These are phyloP conservation scores for Orthosia gothica DNA, from an alignment of 2,888 invertebrate species.

Conservation along the genomic window DNA sequence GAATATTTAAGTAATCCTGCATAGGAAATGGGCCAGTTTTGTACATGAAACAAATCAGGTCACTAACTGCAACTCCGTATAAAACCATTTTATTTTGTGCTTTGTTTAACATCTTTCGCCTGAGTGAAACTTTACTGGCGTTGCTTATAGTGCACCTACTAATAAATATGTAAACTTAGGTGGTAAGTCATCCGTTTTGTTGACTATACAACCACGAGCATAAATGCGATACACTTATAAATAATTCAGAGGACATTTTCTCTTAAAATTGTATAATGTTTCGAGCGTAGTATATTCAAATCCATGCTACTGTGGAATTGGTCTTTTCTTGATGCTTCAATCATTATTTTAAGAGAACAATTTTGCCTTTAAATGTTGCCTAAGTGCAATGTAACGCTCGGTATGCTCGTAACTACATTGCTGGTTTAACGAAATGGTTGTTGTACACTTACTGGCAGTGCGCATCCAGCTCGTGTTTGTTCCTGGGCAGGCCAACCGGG, in stretches of 20 bases:
- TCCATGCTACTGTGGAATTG: no score
- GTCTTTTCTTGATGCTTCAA: no score
- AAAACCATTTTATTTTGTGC: background rate
- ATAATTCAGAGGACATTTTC: no score
- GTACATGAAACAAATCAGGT: background rate
- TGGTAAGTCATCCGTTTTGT: no score
- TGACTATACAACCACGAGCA: no score
- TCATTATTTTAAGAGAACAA: no score
- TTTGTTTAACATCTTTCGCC: background rate
- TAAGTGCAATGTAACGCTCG: no score
- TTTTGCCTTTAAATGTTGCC: no score
- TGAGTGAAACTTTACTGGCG: background rate
- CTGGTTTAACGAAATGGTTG: background rate
- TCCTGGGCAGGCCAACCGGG: slow-evolving; percentile 85
- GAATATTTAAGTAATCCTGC: background rate
- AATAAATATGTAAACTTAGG: no score
- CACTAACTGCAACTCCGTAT: background rate
- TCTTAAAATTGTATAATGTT: no score
- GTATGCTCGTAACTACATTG: background rate
- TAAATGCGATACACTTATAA: no score
- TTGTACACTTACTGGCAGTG: slow-evolving; percentile 83
- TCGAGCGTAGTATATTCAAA: no score
- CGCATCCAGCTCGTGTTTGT: slow-evolving; percentile 83
- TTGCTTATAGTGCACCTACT: background rate
- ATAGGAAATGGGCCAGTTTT: background rate